These are phyloP conservation scores for Tortrix viridana DNA, from an alignment of 2,888 invertebrate species.

Conservation along the genomic window DNA sequence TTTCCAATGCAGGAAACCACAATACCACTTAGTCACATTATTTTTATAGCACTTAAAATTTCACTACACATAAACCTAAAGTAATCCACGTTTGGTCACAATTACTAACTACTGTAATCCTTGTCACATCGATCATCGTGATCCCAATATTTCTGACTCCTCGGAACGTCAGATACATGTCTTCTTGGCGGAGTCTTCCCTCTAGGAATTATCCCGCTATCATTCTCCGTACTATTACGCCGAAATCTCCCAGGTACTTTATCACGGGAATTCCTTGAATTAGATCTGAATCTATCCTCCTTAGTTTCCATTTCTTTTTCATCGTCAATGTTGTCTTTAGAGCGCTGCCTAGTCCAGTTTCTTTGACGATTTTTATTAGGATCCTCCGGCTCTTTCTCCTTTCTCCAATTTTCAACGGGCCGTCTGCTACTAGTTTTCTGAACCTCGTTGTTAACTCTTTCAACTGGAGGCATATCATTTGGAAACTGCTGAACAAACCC, in stretches of 20 bases:
- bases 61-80: conserved; percentile 32
- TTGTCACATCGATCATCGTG: conserved; percentile 78
- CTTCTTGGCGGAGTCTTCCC: conserved; percentile 57
- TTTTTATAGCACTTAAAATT: conserved; percentile 37
- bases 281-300: conserved; percentile 46
- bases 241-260: conserved; percentile 51
- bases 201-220: conserved; percentile 36
- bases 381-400: conserved; percentile 66
- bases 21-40: neutral
- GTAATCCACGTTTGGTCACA: conserved; percentile 1
- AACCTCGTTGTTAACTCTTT: conserved; percentile 66
- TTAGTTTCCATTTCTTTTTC: conserved; percentile 55
- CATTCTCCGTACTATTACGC: conserved; percentile 61
- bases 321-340: conserved; percentile 65
- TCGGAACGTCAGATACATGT: conserved; percentile 71
- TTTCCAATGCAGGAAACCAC: conserved; percentile 7
- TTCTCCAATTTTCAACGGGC: conserved; percentile 72
- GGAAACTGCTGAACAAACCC: conserved; percentile 51
- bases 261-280: conserved; percentile 54
- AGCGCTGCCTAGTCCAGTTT: conserved; percentile 67
- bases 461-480: conserved; percentile 48
- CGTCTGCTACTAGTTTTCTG: conserved; percentile 60
- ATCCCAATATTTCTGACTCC: conserved; percentile 78
- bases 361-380: conserved; percentile 59
- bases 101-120: conserved; percentile 76